Evolutionary conservation across 2,797 vertebrate genomes (phyloP), one percentile per base, ranked within the genome.

Genomic region (Galaxias olidus): DNA sequence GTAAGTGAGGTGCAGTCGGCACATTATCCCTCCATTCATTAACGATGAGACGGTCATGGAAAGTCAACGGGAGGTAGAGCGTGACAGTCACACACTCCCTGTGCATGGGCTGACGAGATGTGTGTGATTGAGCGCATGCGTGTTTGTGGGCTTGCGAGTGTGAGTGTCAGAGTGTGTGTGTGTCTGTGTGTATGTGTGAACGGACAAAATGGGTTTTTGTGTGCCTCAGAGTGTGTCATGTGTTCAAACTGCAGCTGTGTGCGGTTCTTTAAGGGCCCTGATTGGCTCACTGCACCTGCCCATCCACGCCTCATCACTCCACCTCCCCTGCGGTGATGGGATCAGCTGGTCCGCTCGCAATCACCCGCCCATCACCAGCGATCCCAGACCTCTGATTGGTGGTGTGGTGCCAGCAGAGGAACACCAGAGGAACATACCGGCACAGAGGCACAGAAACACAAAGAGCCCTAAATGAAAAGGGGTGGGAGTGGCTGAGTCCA

Each of bases 271-370:
- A 6, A 2, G 30, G 3, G 30, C 30, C 3, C 30, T 3, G 3
- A 30, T 30, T 82, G 81, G 83, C 81, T 84, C 70, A 69, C 69
- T 78, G 77, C 48, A 59, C 75, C 77, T 30, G 56, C 65, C 65
- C 69, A 17, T 62, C 61, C 68, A 80, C 48, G 81, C 84, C 81
- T 87, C 85, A 87, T 91, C 89, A 89, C 87, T 86, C 86, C 73
- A 71, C 76, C 76, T 63, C 75, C 20, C 81, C 74, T 74, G 83
- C 78, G 78, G 78, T 70, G 69, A 73, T 68, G 68, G 74, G 82
- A 86, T 86, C 83, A 79, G 77, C 65, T 66, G 51, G 51, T 65
- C 19, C 53, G 11, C 72, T 51, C 52, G 30, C 69, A 51, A 74
- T 70, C 74, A 61, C 45, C 43, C 19, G 18, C n/a, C 20, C 46